Evolutionary conservation across 2,797 vertebrate species (phyloP).

Genomic region (Schizopygopsis malacanthus): DNA sequence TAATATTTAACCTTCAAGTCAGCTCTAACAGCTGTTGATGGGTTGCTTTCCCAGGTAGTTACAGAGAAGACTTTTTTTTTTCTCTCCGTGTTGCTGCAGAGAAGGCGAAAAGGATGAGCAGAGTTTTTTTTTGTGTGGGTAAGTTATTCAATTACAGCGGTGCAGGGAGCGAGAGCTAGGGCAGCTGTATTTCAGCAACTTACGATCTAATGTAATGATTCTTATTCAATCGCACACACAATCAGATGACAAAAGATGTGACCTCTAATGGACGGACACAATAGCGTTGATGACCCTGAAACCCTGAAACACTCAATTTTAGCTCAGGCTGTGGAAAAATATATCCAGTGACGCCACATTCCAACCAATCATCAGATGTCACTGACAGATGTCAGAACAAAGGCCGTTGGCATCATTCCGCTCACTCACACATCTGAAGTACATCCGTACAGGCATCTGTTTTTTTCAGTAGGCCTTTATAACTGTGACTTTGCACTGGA

Average conservation of each 20-base stretch:
- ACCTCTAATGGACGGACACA: conserved; percentile 59
- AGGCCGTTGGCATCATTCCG: conserved; percentile 68
- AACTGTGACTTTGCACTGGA: conserved; percentile 59
- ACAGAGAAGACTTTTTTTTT: conserved; percentile 87
- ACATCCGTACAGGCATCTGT: conserved; percentile 63
- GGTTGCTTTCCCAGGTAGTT: conserved; percentile 93
- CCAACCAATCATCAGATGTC: conserved; percentile 68
- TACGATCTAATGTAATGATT: conserved; percentile 47
- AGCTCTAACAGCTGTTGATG: conserved; percentile 96
- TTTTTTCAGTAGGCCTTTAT: conserved; percentile 56
- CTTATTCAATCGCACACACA: conserved; percentile 46
- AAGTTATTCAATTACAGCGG: conserved; percentile 85
- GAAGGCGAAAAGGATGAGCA: conserved; percentile 72
- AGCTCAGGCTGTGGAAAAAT: conserved; percentile 67
- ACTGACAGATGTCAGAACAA: conserved; percentile 78
- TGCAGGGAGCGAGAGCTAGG: conserved; percentile 78
- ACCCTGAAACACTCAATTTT: conserved; percentile 47
- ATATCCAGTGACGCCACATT: conserved; percentile 66
- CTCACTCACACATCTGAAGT: conserved; percentile 62
- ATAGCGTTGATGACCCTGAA: conserved; percentile 47
- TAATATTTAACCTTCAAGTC: conserved; percentile 99
- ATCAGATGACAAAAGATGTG: conserved; percentile 42
- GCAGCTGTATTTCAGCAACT: conserved; percentile 74
- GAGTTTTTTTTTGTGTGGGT: conserved; percentile 80
- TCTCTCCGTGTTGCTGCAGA: conserved; percentile 30